These are phyloP conservation scores for Plusia festucae DNA, from an alignment of 2,888 invertebrate species.

Conservation along the genomic window DNA sequence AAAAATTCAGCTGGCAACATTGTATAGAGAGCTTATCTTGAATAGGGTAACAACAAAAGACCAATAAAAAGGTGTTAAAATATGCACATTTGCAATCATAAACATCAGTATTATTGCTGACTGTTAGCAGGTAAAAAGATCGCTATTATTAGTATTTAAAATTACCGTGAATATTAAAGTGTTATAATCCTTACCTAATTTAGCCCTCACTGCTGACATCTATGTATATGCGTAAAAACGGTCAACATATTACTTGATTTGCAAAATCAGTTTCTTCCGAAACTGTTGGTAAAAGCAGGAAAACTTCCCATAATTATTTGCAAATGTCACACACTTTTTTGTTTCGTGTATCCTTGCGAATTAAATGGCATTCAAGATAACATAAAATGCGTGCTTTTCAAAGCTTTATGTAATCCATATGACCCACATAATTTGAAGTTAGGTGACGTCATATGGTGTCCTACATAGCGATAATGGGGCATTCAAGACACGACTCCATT, in stretches of 20 bases:
- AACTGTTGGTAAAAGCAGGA: no score
- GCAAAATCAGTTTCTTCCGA: no score
- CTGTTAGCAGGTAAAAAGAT: constrained; percentile 21
- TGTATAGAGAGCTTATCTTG: constrained; percentile 2
- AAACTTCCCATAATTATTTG: no score
- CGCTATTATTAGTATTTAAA: constrained; percentile 7
- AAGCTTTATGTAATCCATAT: neutral
- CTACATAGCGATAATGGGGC: constrained; percentile 9
- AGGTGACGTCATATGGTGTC: neutral
- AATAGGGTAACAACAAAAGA: neutral
- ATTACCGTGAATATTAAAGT: neutral
- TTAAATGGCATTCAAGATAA: neutral
- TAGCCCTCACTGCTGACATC: no score
- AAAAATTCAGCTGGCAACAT: neutral
- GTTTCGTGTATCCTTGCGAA: neutral
- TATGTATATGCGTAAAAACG: no score
- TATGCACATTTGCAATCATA: constrained; percentile 11
- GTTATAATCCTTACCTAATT: neutral
- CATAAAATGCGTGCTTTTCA: neutral
- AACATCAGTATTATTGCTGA: constrained; percentile 15
- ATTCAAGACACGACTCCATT: constrained; percentile 17
- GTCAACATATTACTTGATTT: no score
- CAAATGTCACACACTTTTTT: no score
- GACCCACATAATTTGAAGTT: constrained; percentile 6
- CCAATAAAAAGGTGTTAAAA: constrained; percentile 26